Percentiles rank a stretch among this genome's conserved stretches.
Conservation (phyloP, 1,140 invertebrate genomes). For the Limonius californicus region DNA sequence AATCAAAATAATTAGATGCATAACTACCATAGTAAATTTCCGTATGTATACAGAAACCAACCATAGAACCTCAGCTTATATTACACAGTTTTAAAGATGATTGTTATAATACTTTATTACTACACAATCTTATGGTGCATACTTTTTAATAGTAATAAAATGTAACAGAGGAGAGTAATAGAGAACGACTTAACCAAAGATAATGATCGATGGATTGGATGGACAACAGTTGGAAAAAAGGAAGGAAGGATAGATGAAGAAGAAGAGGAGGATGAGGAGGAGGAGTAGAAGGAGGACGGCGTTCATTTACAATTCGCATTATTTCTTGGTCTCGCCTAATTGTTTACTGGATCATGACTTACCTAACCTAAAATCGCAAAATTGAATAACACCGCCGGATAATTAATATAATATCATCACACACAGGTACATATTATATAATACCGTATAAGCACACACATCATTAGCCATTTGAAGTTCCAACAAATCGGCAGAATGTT, state of each 20-base stretch:
- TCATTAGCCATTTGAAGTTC: slow-evolving; percentile 20
- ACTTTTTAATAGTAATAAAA: background rate
- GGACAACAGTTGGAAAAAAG: no score
- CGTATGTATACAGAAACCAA: slow-evolving; percentile 41
- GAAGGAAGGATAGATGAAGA: no score
- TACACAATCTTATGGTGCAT: slow-evolving; percentile 11
- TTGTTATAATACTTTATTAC: background rate
- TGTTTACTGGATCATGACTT: background rate
- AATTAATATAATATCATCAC: no score
- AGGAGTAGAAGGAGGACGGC: no score
- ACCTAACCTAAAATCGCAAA: no score
- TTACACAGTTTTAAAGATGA: background rate
- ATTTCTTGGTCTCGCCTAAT: slow-evolving; percentile 8
- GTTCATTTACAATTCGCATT: background rate
- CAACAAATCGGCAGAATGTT: slow-evolving; percentile 24
- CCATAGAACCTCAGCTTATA: slow-evolving; percentile 37
- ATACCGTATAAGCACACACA: slow-evolving; percentile 14
- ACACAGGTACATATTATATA: no score
- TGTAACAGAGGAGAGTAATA: background rate
- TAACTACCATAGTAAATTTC: slow-evolving; percentile 43
- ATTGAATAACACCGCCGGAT: no score
- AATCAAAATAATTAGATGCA: slow-evolving; percentile 45
- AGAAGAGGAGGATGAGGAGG: background rate
- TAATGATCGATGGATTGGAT: background rate
- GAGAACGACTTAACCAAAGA: background rate